A percentile compares a stretch with the other conserved stretches of the same genome.
phyloP scores from a whole-genome alignment of 1,140 invertebrate species.

The Drosophila nannoptera region DNA sequence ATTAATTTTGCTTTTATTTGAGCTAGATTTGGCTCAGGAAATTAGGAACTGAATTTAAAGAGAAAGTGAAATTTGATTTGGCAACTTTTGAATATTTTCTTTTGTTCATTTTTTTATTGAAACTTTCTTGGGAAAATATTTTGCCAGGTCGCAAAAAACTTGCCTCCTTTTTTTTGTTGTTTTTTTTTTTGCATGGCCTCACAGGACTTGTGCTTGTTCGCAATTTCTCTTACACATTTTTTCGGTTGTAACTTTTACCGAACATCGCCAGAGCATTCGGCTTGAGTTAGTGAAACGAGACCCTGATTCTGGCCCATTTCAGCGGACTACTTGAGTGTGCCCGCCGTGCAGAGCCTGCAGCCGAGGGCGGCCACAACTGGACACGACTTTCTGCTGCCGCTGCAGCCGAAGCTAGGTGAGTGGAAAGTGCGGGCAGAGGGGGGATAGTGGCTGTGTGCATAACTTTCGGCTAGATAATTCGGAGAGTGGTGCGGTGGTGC shows the following conservation, averaged over 20 bases:
- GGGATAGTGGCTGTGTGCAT: background rate
- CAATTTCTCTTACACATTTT: constrained; percentile 22
- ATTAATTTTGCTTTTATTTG: background rate
- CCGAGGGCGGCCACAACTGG: constrained; percentile 84
- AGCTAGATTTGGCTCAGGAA: constrained; percentile 18
- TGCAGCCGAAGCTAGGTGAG: constrained; percentile 83
- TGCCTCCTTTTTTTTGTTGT: constrained; percentile 19
- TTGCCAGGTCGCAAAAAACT: constrained; percentile 10
- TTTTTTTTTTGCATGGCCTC: constrained; percentile 51
- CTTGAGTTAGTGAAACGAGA: constrained; percentile 22
- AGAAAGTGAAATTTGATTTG: constrained; percentile 48
- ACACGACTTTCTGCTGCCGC: constrained; percentile 83
- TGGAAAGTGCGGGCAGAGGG: constrained; percentile 36
- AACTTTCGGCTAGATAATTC: constrained; percentile 54
- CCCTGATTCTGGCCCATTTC: constrained; percentile 40
- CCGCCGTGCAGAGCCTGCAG: constrained; percentile 80
- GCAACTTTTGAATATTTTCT: constrained; percentile 51
- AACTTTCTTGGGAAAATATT: constrained; percentile 54
- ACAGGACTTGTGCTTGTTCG: constrained; percentile 42
- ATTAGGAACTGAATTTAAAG: constrained; percentile 19
- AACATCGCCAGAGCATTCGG: constrained; percentile 54
- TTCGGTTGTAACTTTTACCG: constrained; percentile 32
- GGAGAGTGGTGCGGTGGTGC: constrained; percentile 7
- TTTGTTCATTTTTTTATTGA: constrained; percentile 16
- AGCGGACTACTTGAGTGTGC: constrained; percentile 78